Percentiles rank a stretch among this genome's conserved stretches.
phyloP scores from a whole-genome alignment of 2,888 invertebrate species.

The Melinaea menophilus region DNA sequence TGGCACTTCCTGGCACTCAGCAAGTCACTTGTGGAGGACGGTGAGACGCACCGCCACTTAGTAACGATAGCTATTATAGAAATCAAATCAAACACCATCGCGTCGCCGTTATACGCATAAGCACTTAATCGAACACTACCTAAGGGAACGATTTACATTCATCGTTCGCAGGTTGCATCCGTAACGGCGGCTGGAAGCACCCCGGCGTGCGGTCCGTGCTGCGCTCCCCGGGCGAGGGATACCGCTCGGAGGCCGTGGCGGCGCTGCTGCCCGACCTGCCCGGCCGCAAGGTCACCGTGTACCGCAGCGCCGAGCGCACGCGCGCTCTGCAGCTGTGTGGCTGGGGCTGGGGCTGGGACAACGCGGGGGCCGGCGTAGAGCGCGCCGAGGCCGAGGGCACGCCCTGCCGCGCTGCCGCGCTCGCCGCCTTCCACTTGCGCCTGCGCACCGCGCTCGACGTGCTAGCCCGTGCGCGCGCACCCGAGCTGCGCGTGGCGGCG shows the following conservation, averaged over 20 bases:
- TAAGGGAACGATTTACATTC: slow-evolving; percentile 11
- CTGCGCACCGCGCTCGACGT: slow-evolving; percentile 91
- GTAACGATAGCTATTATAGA: too few relatives aligned
- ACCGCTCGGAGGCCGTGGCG: slow-evolving; percentile 80
- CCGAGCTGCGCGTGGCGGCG: slow-evolving; percentile 59
- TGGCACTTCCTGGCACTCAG: slow-evolving; percentile 91
- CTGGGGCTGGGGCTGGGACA: slow-evolving; percentile 90
- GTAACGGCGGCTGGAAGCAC: slow-evolving; percentile 78
- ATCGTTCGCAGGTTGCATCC: slow-evolving; percentile 63
- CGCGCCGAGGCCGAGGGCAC: slow-evolving; percentile 84
- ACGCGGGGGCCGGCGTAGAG: slow-evolving; percentile 66
- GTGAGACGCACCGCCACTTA: slow-evolving; percentile 44
- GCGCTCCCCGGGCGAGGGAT: slow-evolving; percentile 59
- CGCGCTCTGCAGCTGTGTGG: slow-evolving; percentile 92
- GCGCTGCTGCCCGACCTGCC: slow-evolving; percentile 82
- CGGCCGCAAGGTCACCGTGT: slow-evolving; percentile 61
- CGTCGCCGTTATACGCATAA: too few relatives aligned
- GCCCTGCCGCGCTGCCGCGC: slow-evolving; percentile 90
- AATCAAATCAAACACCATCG: too few relatives aligned
- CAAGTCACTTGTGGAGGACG: slow-evolving; percentile 83
- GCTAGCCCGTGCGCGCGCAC: slow-evolving; percentile 82
- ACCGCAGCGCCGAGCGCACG: slow-evolving; percentile 83
- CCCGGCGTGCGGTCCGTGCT: slow-evolving; percentile 80
- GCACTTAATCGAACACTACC: neutral
- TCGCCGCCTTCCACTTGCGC: slow-evolving; percentile 93